Percentiles rank a stretch among this genome's conserved stretches.
These are phyloP conservation scores for Perizoma flavofasciatum DNA, from an alignment of 2,888 invertebrate genomes.

Conservation along the genomic window DNA sequence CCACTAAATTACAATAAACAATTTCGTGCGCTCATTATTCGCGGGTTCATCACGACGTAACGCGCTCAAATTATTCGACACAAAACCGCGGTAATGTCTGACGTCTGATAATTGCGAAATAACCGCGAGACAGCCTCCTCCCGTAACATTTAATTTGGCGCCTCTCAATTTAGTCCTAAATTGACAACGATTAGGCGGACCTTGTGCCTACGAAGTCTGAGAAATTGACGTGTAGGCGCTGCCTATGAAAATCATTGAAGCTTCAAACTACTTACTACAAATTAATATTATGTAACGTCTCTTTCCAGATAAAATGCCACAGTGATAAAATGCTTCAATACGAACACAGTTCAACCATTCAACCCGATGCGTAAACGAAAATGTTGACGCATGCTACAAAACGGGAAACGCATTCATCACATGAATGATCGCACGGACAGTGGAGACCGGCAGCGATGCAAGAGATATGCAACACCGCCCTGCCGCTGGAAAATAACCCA, in stretches of 20 bases:
- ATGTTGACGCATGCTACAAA: conserved; percentile 73
- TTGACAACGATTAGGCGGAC: conserved; percentile 54
- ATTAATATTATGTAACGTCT: conserved; percentile 12
- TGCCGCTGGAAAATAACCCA: conserved; percentile 82
- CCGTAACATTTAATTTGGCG: conserved; percentile 73
- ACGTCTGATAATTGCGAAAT: conserved; percentile 79
- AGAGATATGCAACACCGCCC: conserved; percentile 83
- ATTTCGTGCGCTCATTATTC: conserved; percentile 76
- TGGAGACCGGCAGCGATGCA: conserved; percentile 79
- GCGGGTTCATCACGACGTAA: conserved; percentile 72
- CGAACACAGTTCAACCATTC: conserved; percentile 30
- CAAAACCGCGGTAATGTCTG: conserved; percentile 75
- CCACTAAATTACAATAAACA: conserved; percentile 79
- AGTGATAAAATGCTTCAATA: conserved; percentile 41
- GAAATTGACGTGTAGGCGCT: conserved; percentile 21
- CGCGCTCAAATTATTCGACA: conserved; percentile 73
- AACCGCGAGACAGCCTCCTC: conserved; percentile 72
- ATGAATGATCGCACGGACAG: conserved; percentile 68
- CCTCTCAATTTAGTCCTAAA: conserved; percentile 64
- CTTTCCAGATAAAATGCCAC: conserved; percentile 67
- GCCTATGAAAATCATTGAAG: conserved; percentile 8
- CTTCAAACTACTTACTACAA: conserved; percentile 1
- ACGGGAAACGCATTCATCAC: conserved; percentile 64
- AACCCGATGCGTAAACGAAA: conserved; percentile 51
- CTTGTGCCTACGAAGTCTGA: conserved; percentile 41